Conservation (phyloP, 1,140 invertebrate genomes). For the Pachypeltis micranthus region DNA sequence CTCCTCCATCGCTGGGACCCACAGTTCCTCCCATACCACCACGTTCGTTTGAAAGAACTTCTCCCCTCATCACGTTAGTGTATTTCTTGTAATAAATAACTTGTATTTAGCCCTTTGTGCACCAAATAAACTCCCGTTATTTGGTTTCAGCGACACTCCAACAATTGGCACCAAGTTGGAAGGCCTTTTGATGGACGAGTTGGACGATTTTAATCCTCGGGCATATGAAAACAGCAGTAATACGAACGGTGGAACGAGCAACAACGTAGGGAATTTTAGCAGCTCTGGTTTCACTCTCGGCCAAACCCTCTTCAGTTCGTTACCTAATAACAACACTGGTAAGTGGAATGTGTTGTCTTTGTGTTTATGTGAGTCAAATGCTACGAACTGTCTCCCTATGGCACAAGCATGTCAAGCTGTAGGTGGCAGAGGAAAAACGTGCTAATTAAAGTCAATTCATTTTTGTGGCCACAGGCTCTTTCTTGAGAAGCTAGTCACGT, state of each 20-base stretch:
- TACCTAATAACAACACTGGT: constrained; percentile 5
- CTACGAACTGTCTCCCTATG: too few relatives aligned
- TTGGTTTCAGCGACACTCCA: constrained; percentile 32
- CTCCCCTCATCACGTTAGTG: not conserved
- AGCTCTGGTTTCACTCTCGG: constrained; percentile 21
- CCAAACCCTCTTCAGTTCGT: constrained; percentile 21
- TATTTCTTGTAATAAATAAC: too few relatives aligned
- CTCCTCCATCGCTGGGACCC: not conserved
- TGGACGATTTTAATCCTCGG: constrained; percentile 66
- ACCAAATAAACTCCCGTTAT: too few relatives aligned
- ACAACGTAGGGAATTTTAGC: constrained; percentile 18
- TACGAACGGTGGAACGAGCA: constrained; percentile 5
- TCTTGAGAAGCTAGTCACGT: too few relatives aligned
- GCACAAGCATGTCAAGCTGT: too few relatives aligned
- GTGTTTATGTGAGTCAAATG: too few relatives aligned
- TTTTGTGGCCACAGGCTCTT: too few relatives aligned
- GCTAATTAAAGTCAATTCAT: too few relatives aligned
- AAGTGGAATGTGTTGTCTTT: too few relatives aligned
- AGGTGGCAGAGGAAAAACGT: too few relatives aligned
- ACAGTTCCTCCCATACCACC: constrained; percentile 50
- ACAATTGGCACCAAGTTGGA: constrained; percentile 66
- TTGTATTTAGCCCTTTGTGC: too few relatives aligned
- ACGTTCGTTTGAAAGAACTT: constrained; percentile 33
- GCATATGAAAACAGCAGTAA: constrained; percentile 43
- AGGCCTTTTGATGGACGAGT: constrained; percentile 68